Evolutionary conservation across 2,113 vertebrate genomes (phyloP), one percentile per base, ranked within the genome.

Genomic region (Tursiops truncatus): DNA sequence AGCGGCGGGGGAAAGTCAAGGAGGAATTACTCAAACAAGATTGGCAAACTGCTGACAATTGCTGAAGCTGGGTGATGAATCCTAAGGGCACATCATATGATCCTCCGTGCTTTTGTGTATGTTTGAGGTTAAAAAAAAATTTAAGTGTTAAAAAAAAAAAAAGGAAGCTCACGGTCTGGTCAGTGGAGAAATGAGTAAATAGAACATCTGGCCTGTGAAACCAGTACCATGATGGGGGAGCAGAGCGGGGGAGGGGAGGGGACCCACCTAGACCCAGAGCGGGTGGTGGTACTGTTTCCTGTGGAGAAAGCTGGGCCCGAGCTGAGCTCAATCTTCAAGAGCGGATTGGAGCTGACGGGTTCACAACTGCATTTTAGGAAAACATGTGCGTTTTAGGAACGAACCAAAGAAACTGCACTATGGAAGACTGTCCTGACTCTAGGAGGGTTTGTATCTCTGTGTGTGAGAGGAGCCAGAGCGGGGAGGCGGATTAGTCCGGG

Each of bases 1-100:
- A 18, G 18, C 4, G 5, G 4, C 0, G 0, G 13, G 26, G 21
- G 2, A 12, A 67, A 3, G 17, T 12, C 25, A 11, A 77, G n/a
- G 56, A 77, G 21, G 26, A 79, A 67, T 20, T 12, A 63, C 50
- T 36, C 11, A 62, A 71, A 68, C 17, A 56, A 87, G 50, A 67
- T 0, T 23, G 25, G 84, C 58, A 65, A 73, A 60, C 36, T 8
- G 44, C 8, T 67, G 28, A 20, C 56, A 65, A 58, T 0, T 36
- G 67, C 6, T 67, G 38, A 76, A 71, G 60, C 53, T 12, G 50
- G n/a, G 6, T 33, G 62, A 77, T 13, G n/a, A 60, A 26, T 23
- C 20, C 25, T 12, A 8, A 44, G 33, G 8, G 26, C 5, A 33
- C 23, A 25, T 58, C 17, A 9, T 0, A 23, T 15, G 58, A 62